Base-by-base conservation (phyloP, 1,140 invertebrate genomes). In the Bombus haemorrhoidalis region DNA sequence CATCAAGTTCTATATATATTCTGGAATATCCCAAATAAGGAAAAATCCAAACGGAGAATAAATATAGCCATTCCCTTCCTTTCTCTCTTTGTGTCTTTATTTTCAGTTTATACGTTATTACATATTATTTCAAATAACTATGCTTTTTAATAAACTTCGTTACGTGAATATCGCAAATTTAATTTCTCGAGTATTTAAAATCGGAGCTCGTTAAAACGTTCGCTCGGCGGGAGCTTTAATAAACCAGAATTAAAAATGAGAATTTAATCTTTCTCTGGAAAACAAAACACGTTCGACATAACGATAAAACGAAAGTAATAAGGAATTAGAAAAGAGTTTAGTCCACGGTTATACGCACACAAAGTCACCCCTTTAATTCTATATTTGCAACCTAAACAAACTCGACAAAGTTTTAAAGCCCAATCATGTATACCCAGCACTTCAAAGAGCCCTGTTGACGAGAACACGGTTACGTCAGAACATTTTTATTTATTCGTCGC, bases 401-500 rank as follows among this genome's bases (percentile, higher is more conserved):
- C 75, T n/a, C 32, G 57, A 41, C 75, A 77, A 37, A 77, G 57
- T 62, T 77, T 77, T 77, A 77, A 62, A 66, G 43, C 6, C 41
- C 34, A 32, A 41, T 83, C 34, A 76, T 76, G 43, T 75, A 18
- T 73, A 66, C 41, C 25, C 28, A 53, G 53, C 72, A 37, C 72
- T 66, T 37, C 72, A 47, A 53, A 76, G 80, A 41, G 66, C 6
- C 32, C 72, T 28, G 39, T 77, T 32, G 43, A 68, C 62, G 25
- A 41, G 53, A 57, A 84, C 37, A n/a, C 43, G 53, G 57, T 78
- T 72, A 68, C 32, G n/a, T 47, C 28, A 39, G 66, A 8, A 34
- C 39, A 32, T 59, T 79, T 62, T 79, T 72, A 79, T 85, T 71
- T 80, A 72, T 85, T 72, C 68, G 64, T 47, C 53, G n/a, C 25